These are phyloP conservation scores for Anarrhichthys ocellatus DNA, from an alignment of 2,113 vertebrate species.

Conservation along the genomic window DNA sequence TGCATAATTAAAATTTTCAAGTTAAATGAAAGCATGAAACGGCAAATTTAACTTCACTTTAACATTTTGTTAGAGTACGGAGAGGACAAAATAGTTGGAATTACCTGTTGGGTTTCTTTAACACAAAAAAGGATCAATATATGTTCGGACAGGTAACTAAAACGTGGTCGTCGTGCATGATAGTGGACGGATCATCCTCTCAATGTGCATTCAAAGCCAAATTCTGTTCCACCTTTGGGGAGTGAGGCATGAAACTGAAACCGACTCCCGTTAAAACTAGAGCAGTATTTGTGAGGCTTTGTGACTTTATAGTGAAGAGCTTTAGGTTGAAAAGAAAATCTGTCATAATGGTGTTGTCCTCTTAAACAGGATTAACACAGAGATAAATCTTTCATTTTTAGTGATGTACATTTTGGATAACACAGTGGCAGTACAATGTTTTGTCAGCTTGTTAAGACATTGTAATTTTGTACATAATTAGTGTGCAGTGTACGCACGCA, in stretches of 20 bases:
- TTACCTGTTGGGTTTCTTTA: neutral
- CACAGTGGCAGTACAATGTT: slow-evolving; percentile 7
- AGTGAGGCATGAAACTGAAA: slow-evolving; percentile 22
- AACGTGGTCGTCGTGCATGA: neutral
- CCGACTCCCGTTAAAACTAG: neutral
- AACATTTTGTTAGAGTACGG: neutral
- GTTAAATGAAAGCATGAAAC: neutral
- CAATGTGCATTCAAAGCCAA: neutral
- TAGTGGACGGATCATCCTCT: neutral
- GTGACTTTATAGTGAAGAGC: slow-evolving; percentile 4
- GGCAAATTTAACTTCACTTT: neutral
- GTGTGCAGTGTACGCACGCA: neutral
- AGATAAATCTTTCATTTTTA: neutral
- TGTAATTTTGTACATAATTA: neutral
- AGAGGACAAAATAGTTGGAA: neutral
- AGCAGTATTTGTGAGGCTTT: slow-evolving; percentile 5
- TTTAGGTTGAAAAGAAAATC: slow-evolving; percentile 19
- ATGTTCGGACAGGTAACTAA: neutral
- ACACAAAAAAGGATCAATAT: neutral
- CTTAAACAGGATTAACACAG: slow-evolving; percentile 29
- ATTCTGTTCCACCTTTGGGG: neutral
- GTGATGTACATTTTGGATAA: slow-evolving; percentile 5
- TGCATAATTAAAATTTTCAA: neutral
- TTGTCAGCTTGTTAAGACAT: slow-evolving; percentile 22
- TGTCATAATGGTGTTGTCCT: slow-evolving; percentile 18